These are phyloP conservation scores for Betta splendens DNA, from an alignment of 2,797 vertebrate genomes.

Conservation along the genomic window DNA sequence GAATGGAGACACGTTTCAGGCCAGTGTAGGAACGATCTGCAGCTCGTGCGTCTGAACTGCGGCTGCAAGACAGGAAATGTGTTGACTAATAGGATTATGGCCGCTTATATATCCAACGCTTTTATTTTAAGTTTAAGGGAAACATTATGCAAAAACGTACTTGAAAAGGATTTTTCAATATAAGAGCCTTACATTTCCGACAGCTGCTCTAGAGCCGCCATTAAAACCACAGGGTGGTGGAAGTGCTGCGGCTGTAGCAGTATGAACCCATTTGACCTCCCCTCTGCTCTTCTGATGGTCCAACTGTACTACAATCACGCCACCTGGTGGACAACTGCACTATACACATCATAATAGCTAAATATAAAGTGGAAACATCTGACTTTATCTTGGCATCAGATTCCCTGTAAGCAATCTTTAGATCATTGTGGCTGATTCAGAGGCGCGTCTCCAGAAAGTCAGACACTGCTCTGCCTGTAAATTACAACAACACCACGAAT, in stretches of 20 bases:
- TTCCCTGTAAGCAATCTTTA: conserved; percentile 4
- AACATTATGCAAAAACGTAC: background rate
- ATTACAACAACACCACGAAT: too few relatives aligned
- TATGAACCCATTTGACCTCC: background rate
- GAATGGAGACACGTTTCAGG: too few relatives aligned
- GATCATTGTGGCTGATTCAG: conserved; percentile 10
- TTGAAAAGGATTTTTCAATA: too few relatives aligned
- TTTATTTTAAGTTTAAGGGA: background rate
- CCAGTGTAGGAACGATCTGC: too few relatives aligned
- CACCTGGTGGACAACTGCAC: conserved; percentile 24
- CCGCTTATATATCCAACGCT: too few relatives aligned
- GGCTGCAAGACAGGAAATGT: conserved; percentile 44
- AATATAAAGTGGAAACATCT: background rate
- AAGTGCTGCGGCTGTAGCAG: too few relatives aligned
- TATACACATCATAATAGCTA: background rate
- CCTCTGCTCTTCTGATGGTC: background rate
- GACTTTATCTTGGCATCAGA: background rate
- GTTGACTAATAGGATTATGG: conserved; percentile 42
- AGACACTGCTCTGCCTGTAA: conserved; percentile 28
- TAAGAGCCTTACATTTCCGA: accelerated
- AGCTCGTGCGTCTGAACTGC: background rate
- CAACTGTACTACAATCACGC: background rate
- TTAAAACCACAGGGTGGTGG: too few relatives aligned
- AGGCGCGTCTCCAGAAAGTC: conserved; percentile 21
- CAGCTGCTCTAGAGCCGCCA: too few relatives aligned